These are phyloP conservation scores for Calameuta filiformis DNA, from an alignment of 2,888 invertebrate species.

Conservation along the genomic window DNA sequence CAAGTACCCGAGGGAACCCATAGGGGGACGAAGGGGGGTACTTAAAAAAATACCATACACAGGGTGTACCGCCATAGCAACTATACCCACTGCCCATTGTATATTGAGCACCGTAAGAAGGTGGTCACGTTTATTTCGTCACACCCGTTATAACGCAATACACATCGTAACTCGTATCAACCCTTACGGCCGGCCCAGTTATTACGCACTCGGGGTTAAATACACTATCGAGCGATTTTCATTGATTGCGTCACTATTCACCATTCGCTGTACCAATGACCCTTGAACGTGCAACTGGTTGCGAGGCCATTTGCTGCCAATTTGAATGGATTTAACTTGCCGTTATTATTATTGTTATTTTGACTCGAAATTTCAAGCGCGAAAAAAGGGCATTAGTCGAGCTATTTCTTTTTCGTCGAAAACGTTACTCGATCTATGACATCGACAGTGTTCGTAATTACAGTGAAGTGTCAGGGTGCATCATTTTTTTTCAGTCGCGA, in stretches of 20 bases:
- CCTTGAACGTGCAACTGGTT: slow-evolving; percentile 58
- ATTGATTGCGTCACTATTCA: background rate
- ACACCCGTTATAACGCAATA: slow-evolving; percentile 19
- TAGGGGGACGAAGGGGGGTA: background rate
- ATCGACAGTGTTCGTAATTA: too few species aligned
- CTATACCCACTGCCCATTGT: too few species aligned
- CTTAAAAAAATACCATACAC: background rate
- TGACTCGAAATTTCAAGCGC: too few species aligned
- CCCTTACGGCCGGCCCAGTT: background rate
- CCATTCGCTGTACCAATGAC: slow-evolving; percentile 22
- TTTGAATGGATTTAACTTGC: background rate
- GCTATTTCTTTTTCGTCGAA: too few species aligned
- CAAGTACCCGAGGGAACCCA: slow-evolving; percentile 56
- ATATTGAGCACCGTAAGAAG: too few species aligned
- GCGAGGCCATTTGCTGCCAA: slow-evolving; percentile 43
- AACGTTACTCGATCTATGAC: too few species aligned
- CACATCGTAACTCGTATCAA: slow-evolving; percentile 12
- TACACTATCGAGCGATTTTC: slow-evolving; percentile 39
- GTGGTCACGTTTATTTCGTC: slow-evolving; percentile 11
- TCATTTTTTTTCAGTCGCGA: slow-evolving; percentile 10
- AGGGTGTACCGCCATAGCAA: background rate
- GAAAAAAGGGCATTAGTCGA: too few species aligned
- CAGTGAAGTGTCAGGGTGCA: too few species aligned
- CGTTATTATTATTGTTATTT: too few species aligned
- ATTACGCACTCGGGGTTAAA: slow-evolving; percentile 37